A percentile compares a stretch with the other conserved stretches of the same genome.
phyloP scores from a whole-genome alignment of 2,113 vertebrate genomes.

The Saguinus imperator region DNA sequence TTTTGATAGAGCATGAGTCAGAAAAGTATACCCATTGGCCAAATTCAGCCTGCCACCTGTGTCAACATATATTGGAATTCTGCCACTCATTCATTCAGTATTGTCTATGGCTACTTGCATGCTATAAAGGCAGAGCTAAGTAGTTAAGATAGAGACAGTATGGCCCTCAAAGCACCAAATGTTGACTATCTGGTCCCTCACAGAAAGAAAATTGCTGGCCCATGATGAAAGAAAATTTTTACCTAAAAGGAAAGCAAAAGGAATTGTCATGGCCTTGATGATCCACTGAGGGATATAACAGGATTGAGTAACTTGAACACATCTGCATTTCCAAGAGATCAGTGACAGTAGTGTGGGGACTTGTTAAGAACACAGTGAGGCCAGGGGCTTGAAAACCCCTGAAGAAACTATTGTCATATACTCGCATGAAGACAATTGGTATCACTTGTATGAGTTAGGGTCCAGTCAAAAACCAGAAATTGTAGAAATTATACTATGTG shows the following conservation, averaged over 20 bases:
- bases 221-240: background rate
- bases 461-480: background rate
- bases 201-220: background rate
- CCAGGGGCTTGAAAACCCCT: background rate
- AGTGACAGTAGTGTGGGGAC: background rate
- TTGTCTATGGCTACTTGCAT: background rate
- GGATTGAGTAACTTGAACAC: background rate
- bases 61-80: background rate
- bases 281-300: background rate
- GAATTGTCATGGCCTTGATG: background rate
- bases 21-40: background rate
- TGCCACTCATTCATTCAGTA: background rate
- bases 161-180: background rate
- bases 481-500: background rate
- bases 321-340: background rate
- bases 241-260: background rate
- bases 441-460: background rate
- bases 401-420: background rate
- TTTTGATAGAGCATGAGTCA: background rate
- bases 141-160: background rate
- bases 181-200: background rate
- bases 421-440: background rate
- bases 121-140: background rate
- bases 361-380: background rate
- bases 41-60: background rate